A percentile compares a stretch with the other conserved stretches of the same genome.
Conservation (phyloP, 2,888 invertebrate genomes). For the Pheosia gnoma region DNA sequence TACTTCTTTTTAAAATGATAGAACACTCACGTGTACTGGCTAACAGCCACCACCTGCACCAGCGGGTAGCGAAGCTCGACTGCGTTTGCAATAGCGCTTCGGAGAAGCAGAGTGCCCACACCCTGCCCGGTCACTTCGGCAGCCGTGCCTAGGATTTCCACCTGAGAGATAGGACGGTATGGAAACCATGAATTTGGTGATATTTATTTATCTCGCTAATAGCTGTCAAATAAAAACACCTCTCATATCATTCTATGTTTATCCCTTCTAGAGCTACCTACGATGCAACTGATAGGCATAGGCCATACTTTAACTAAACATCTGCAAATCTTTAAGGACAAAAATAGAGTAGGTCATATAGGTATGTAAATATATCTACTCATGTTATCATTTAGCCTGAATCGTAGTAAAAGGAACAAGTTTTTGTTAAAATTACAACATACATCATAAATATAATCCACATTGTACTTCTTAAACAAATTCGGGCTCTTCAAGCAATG, state of each 20-base stretch:
- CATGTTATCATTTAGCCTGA: no score
- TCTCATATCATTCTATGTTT: no score
- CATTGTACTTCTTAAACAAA: constrained; percentile 71
- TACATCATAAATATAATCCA: constrained; percentile 80
- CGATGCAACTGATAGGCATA: no score
- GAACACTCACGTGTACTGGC: constrained; percentile 72
- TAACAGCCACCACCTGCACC: constrained; percentile 74
- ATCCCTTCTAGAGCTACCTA: no score
- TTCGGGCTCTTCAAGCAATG: constrained; percentile 75
- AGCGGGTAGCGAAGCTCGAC: constrained; percentile 74
- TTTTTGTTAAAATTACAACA: background rate
- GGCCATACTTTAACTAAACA: no score
- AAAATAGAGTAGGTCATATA: no score
- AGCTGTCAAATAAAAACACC: no score
- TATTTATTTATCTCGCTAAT: no score
- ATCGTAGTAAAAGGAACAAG: no score
- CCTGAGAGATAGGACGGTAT: constrained; percentile 47
- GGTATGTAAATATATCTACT: no score
- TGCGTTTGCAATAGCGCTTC: constrained; percentile 63
- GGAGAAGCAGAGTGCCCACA: constrained; percentile 68
- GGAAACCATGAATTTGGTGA: no score
- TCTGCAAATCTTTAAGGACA: no score
- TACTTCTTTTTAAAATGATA: background rate
- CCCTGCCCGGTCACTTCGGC: constrained; percentile 76
- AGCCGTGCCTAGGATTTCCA: constrained; percentile 76